phyloP scores from a whole-genome alignment of 2,113 vertebrate species.

The Acrocephalus kingi region DNA sequence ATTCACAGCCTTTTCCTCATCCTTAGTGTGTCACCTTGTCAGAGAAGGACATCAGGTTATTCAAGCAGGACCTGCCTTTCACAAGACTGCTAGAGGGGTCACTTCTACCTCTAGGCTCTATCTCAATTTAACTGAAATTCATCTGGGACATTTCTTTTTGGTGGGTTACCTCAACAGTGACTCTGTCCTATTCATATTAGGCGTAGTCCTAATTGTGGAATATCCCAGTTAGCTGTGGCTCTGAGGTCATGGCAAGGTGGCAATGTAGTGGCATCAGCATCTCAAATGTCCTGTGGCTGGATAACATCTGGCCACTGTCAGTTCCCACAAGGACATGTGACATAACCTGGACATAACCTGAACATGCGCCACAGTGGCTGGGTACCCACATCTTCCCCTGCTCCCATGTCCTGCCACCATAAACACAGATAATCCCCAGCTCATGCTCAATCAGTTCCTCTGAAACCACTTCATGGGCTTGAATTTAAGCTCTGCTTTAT shows the following conservation, averaged over 20 bases:
- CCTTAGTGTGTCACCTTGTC: neutral
- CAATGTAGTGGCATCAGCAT: neutral
- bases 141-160: neutral
- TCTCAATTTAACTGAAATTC: neutral
- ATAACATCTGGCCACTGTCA: neutral
- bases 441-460: slow-evolving; percentile 30
- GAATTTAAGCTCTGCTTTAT: slow-evolving; percentile 57
- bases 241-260: neutral
- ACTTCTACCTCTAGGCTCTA: neutral
- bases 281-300: neutral
- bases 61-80: neutral
- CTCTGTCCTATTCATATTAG: neutral
- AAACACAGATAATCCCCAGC: slow-evolving; percentile 44
- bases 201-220: neutral
- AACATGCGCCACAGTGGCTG: neutral
- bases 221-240: neutral
- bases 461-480: slow-evolving; percentile 19
- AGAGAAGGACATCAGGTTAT: neutral
- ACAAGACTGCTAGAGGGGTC: neutral
- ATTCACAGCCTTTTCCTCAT: neutral
- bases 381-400: neutral
- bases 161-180: neutral
- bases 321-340: neutral
- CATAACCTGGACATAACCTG: neutral
- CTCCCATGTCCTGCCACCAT: neutral